Evolutionary conservation across 2,888 invertebrate genomes (phyloP).

Genomic region (Leucoptera coffeella): DNA sequence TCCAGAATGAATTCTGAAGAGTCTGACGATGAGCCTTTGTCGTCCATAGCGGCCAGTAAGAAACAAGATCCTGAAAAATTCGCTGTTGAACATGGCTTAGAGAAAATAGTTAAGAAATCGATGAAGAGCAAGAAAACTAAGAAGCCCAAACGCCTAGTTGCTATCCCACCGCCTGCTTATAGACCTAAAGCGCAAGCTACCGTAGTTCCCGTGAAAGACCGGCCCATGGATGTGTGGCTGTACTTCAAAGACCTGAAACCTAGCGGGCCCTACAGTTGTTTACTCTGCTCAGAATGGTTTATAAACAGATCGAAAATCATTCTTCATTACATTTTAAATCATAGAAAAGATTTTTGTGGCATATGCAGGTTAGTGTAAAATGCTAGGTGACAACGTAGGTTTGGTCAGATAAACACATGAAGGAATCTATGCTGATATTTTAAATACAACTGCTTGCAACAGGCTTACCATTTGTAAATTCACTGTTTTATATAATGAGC

Average conservation of each 20-base stretch:
- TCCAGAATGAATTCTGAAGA: constrained; percentile 23
- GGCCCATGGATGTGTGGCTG: constrained; percentile 40
- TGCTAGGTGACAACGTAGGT: too few species aligned
- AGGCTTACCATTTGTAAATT: too few species aligned
- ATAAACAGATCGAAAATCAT: constrained; percentile 37
- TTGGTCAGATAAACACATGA: too few species aligned
- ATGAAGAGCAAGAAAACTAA: constrained; percentile 11
- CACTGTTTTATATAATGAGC: too few species aligned
- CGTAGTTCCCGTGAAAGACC: constrained; percentile 11
- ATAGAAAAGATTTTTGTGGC: constrained; percentile 44
- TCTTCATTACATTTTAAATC: constrained; percentile 43
- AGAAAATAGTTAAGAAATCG: constrained; percentile 10
- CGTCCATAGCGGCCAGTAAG: constrained; percentile 27
- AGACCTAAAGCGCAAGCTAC: not conserved
- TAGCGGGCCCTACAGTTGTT: constrained; percentile 37
- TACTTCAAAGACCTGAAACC: constrained; percentile 41
- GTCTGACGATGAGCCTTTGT: constrained; percentile 41
- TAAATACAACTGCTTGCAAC: too few species aligned
- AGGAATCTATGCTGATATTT: too few species aligned
- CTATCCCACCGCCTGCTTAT: not conserved
- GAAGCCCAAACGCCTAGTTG: constrained; percentile 1
- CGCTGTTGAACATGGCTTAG: constrained; percentile 9
- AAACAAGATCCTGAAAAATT: constrained; percentile 15
- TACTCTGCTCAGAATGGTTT: constrained; percentile 42
- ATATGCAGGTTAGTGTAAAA: constrained; percentile 46